Evolutionary conservation across 2,797 vertebrate species (phyloP).

Genomic region (Melanotaenia boesemani): DNA sequence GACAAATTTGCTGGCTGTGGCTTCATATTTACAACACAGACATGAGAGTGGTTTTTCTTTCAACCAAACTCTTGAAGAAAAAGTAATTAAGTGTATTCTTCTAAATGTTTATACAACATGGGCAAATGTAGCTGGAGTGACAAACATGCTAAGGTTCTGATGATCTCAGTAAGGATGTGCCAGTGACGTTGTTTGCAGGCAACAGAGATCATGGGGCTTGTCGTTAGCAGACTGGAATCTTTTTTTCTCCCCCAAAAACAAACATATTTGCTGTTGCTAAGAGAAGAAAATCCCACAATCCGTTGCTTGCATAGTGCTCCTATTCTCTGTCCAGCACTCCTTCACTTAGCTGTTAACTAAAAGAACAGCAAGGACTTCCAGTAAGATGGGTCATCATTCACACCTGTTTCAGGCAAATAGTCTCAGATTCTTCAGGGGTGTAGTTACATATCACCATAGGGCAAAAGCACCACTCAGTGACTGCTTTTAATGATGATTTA

Average conservation of each 20-base stretch:
- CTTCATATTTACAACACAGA: no score
- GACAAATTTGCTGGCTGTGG: no score
- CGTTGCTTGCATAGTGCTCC: constrained; percentile 34
- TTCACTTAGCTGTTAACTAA: constrained; percentile 36
- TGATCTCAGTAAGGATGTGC: constrained; percentile 18
- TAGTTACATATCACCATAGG: not conserved
- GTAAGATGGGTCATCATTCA: constrained; percentile 25
- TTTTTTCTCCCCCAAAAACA: constrained; percentile 31
- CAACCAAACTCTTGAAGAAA: not conserved
- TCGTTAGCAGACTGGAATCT: constrained; percentile 20
- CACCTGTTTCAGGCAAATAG: constrained; percentile 10
- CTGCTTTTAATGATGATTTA: no score
- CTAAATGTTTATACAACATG: not conserved
- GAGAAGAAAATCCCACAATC: constrained; percentile 34
- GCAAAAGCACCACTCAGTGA: no score
- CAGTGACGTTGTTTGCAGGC: constrained; percentile 24
- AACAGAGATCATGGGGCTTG: constrained; percentile 37
- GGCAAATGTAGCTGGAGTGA: not conserved
- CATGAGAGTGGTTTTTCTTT: not conserved
- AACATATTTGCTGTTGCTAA: constrained; percentile 56
- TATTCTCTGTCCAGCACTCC: constrained; percentile 37
- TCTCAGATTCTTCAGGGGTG: not conserved
- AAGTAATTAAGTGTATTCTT: not conserved
- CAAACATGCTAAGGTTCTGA: not conserved
- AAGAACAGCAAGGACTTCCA: constrained; percentile 16